Evolutionary conservation across 2,797 vertebrate genomes (phyloP).

Genomic region (Meriones psammophilus): DNA sequence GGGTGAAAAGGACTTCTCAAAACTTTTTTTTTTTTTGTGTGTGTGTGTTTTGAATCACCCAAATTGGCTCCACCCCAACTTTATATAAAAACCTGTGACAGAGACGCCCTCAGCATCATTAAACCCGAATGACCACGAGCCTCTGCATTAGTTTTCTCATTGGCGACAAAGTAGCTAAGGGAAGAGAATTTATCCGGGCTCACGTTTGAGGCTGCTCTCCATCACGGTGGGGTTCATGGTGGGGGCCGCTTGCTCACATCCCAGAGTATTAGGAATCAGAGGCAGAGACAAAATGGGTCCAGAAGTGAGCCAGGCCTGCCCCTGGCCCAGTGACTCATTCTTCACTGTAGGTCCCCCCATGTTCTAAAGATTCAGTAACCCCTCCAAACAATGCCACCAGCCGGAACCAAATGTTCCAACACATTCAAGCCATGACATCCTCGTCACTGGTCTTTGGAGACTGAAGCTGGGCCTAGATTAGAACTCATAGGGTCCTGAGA

Average conservation of each 20-base stretch:
- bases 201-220: neutral
- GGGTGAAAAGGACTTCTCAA: too few species aligned
- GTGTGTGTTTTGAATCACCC: neutral
- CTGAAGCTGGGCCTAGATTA: too few species aligned
- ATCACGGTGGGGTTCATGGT: neutral
- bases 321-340: neutral
- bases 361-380: neutral
- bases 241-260: too few species aligned
- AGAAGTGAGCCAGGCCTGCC: neutral
- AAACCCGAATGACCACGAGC: neutral
- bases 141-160: neutral
- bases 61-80: neutral
- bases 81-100: fast-evolving
- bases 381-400: neutral
- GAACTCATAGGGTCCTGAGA: too few species aligned
- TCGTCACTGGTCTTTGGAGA: neutral
- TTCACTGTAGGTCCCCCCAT: neutral
- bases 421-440: neutral
- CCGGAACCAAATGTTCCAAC: neutral
- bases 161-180: neutral
- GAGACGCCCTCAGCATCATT: neutral
- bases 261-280: neutral
- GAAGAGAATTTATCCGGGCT: neutral
- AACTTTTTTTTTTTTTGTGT: too few species aligned
- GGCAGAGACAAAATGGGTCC: neutral